A percentile compares a stretch with the other conserved stretches of the same genome.
Evolutionary conservation across 1,140 invertebrate species (phyloP).

Genomic region (Anastatus disparis): DNA sequence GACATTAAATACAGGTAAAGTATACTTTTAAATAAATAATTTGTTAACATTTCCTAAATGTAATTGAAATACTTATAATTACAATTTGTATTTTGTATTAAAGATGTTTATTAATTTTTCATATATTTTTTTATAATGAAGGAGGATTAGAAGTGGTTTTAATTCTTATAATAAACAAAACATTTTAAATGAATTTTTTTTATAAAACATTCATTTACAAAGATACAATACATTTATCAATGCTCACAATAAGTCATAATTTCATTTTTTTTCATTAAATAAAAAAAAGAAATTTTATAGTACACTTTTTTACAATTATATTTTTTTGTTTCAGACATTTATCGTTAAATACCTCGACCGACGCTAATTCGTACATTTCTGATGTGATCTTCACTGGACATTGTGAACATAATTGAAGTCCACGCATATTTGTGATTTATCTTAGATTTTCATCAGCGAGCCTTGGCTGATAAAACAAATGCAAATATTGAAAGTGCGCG

Average conservation of each 20-base stretch:
- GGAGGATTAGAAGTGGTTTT: too few relatives aligned
- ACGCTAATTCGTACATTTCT: conserved; percentile 34
- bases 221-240: conserved; percentile 7
- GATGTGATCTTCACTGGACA: conserved; percentile 32
- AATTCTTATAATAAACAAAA: neutral
- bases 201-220: conserved; percentile 23
- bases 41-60: neutral
- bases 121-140: too few relatives aligned
- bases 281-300: too few relatives aligned
- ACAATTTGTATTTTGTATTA: neutral
- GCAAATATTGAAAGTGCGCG: conserved; percentile 5
- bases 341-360: conserved; percentile 24
- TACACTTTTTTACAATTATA: conserved; percentile 17
- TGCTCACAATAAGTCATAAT: too few relatives aligned
- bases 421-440: conserved; percentile 31
- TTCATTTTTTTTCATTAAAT: neutral
- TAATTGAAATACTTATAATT: neutral
- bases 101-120: too few relatives aligned
- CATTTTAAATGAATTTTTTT: conserved; percentile 9
- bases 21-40: neutral
- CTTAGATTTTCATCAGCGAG: conserved; percentile 23
- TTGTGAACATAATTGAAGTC: conserved; percentile 24
- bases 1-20: conserved; percentile 55
- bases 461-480: conserved; percentile 22
- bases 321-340: conserved; percentile 23